A percentile compares a stretch with the other conserved stretches of the same genome.
Conservation (phyloP, 2,888 invertebrate genomes). For the Troglohyphantes excavatus region DNA sequence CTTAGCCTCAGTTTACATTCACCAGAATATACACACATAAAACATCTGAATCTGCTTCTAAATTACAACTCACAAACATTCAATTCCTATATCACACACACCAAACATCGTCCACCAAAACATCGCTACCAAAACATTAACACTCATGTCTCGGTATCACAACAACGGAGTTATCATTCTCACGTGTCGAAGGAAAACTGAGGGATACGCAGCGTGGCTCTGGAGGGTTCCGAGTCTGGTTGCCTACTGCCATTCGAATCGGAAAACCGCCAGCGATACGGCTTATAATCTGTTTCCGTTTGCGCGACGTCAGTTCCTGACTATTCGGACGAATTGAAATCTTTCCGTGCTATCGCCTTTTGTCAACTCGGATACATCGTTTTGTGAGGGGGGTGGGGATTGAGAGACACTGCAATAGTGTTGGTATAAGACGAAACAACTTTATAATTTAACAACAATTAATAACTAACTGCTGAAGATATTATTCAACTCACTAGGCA, state of each 20-base stretch:
- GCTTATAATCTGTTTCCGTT: constrained; percentile 46
- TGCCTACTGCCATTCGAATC: background rate
- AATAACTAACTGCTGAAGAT: too few species aligned
- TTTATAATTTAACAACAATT: too few species aligned
- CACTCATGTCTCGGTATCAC: background rate
- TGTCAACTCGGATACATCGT: background rate
- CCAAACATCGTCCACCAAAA: background rate
- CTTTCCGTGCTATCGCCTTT: background rate
- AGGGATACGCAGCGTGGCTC: background rate
- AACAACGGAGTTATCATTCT: background rate
- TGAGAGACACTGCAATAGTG: background rate
- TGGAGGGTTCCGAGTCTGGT: background rate
- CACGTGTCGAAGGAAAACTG: background rate
- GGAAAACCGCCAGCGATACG: background rate
- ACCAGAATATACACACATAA: background rate
- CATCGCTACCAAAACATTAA: background rate
- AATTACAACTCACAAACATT: background rate
- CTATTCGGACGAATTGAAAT: constrained; percentile 30
- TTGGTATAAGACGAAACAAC: too few species aligned
- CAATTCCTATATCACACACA: background rate
- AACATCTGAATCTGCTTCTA: background rate
- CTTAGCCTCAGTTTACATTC: background rate
- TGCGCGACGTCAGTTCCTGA: constrained; percentile 45
- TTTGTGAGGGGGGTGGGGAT: background rate
- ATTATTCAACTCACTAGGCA: too few species aligned